Percentiles rank a stretch among this genome's conserved stretches.
Conservation (phyloP, 2,113 vertebrate species). For the Nicator chloris region DNA sequence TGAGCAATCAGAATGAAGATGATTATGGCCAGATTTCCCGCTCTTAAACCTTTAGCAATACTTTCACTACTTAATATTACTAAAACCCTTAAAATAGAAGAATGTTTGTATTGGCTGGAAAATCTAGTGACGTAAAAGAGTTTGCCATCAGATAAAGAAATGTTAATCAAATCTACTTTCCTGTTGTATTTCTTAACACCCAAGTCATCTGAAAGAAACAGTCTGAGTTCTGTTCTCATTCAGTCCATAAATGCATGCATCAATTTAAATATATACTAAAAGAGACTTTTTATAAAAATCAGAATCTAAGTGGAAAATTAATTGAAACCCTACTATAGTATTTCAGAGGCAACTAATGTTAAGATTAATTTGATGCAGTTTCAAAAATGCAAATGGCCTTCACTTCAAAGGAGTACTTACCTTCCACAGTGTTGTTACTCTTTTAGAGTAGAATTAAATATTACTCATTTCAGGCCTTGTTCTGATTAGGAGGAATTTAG, state of each 20-base stretch:
- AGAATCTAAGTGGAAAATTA: background rate
- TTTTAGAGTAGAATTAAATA: background rate
- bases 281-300: background rate
- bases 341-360: background rate
- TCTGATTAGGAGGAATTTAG: background rate
- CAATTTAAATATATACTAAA: background rate
- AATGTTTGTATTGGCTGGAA: background rate
- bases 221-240: background rate
- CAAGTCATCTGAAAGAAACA: background rate
- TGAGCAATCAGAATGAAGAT: background rate
- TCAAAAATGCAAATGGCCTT: background rate
- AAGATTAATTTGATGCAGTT: background rate
- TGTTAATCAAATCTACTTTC: background rate
- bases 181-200: background rate
- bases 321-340: background rate
- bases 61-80: background rate
- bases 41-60: background rate
- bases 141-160: background rate
- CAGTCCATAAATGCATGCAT: background rate
- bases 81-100: background rate
- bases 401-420: background rate
- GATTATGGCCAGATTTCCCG: background rate
- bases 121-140: background rate
- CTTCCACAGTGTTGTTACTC: background rate
- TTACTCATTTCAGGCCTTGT: background rate